phyloP scores from a whole-genome alignment of 2,113 vertebrate species.

The Anseranas semipalmata region DNA sequence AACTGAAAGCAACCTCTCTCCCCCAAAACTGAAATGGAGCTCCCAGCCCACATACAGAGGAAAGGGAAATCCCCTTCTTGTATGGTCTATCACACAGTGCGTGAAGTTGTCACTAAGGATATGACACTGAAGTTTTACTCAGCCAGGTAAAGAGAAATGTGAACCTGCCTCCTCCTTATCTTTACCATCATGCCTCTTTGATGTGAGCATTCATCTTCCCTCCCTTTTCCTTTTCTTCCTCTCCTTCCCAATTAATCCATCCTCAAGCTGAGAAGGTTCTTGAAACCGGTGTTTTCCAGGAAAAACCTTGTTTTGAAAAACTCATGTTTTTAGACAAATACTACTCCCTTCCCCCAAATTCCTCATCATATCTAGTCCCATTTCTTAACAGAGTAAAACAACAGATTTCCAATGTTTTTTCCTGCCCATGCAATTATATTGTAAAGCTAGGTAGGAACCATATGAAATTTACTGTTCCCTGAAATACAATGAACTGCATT shows the following conservation, averaged over 20 bases:
- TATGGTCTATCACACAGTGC: not conserved
- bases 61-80: not conserved
- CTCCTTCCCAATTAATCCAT: not conserved
- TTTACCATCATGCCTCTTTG: not conserved
- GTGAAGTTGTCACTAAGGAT: not conserved
- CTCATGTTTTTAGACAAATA: not conserved
- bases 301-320: not conserved
- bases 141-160: not conserved
- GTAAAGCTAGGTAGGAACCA: not conserved
- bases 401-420: not conserved
- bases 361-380: not conserved
- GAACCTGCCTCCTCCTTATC: not conserved
- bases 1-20: not conserved
- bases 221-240: not conserved
- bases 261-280: not conserved
- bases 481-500: not conserved
- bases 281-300: not conserved
- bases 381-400: not conserved
- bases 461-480: not conserved
- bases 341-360: not conserved
- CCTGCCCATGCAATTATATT: not conserved
- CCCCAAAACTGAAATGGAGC: not conserved
- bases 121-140: not conserved
- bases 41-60: not conserved
- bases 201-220: not conserved